Evolutionary conservation across 2,888 invertebrate species (phyloP).

Genomic region (Hirtodrosophila duncani): DNA sequence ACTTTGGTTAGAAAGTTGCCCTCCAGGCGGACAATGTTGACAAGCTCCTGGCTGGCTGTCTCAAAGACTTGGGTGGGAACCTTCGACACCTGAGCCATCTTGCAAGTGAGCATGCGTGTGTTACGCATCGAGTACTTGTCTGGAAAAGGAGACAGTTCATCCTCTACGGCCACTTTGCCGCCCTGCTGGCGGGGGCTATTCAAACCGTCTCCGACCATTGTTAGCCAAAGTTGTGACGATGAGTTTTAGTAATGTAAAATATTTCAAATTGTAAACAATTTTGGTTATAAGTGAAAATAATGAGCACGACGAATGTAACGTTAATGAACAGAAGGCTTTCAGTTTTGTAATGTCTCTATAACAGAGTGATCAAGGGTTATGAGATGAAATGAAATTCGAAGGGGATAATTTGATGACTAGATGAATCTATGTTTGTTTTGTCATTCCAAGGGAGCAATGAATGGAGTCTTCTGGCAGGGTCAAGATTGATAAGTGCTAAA

Average conservation of each 20-base stretch:
- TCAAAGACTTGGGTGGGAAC: slow-evolving; percentile 41
- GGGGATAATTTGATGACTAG: no score
- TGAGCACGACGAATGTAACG: slow-evolving; percentile 1
- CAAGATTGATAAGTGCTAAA: no score
- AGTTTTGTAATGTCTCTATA: no score
- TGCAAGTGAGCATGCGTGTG: slow-evolving; percentile 22
- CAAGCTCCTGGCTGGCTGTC: slow-evolving; percentile 33
- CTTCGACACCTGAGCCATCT: slow-evolving; percentile 8
- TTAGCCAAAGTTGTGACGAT: not conserved
- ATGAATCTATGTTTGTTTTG: no score
- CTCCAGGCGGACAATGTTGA: slow-evolving; percentile 42
- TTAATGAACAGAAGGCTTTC: not conserved
- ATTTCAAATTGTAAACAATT: not conserved
- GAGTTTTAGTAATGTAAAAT: not conserved
- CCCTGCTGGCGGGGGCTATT: slow-evolving; percentile 51
- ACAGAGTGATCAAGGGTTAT: no score
- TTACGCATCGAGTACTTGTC: slow-evolving; percentile 55
- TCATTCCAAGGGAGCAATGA: no score
- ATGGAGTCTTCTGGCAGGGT: no score
- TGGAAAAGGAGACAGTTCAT: slow-evolving; percentile 13
- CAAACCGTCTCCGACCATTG: slow-evolving; percentile 51
- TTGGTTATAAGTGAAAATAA: not conserved
- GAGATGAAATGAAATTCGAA: no score
- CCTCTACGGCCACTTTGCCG: not conserved
- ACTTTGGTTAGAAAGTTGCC: slow-evolving; percentile 34